A percentile compares a stretch with the other conserved stretches of the same genome.
phyloP scores from a whole-genome alignment of 2,797 vertebrate species.

The Cirrhinus molitorella region DNA sequence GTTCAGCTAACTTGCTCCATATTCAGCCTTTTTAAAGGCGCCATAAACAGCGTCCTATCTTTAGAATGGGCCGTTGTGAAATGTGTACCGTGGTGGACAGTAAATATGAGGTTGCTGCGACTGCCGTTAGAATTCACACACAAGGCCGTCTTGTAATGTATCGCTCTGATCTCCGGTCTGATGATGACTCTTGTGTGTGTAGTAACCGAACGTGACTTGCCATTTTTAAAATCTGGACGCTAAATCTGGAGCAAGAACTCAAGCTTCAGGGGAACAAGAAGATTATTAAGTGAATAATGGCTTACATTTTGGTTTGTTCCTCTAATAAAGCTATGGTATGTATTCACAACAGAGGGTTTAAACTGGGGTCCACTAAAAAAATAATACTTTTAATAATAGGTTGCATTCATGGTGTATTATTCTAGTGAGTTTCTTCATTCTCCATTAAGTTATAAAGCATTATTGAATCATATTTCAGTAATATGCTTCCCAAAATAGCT shows the following conservation, averaged over 20 bases:
- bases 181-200: conserved; percentile 16
- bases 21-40: conserved; percentile 71
- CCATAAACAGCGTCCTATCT: conserved; percentile 76
- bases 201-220: conserved; percentile 14
- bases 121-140: conserved; percentile 41
- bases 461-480: neutral
- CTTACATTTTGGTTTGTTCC: neutral
- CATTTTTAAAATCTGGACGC: neutral
- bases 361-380: neutral
- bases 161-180: conserved; percentile 5
- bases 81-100: conserved; percentile 67
- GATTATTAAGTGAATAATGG: conserved; percentile 12
- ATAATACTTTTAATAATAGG: neutral
- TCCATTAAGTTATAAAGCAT: neutral
- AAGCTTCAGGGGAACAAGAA: neutral
- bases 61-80: conserved; percentile 75
- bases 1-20: conserved; percentile 67
- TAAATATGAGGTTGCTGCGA: conserved; percentile 71
- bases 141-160: conserved; percentile 31
- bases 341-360: neutral
- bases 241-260: neutral
- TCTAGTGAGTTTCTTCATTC: too few species aligned
- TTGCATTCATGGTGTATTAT: neutral
- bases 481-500: neutral
- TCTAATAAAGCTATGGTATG: neutral